Percentiles rank a stretch among this genome's conserved stretches.
These are phyloP conservation scores for Petrophora chlorosata DNA, from an alignment of 2,888 invertebrate species.

Conservation along the genomic window DNA sequence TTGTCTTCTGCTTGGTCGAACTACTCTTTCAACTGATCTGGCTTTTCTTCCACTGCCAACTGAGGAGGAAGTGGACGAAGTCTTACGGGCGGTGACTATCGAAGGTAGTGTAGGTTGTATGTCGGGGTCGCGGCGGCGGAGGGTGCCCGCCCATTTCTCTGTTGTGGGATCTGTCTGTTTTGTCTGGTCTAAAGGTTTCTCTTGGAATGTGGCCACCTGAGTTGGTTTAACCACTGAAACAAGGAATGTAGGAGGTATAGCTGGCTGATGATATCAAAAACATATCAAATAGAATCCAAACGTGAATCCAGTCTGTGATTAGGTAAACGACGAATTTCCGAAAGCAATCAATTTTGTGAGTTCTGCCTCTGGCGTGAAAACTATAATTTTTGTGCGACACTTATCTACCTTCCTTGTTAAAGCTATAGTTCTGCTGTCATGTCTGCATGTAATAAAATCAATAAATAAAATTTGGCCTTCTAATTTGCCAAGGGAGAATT, in stretches of 20 bases:
- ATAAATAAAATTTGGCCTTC: too few species aligned
- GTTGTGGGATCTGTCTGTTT: conserved; percentile 76
- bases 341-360: background rate
- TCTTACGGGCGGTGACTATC: conserved; percentile 72
- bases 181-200: conserved; percentile 54
- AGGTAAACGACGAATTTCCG: background rate
- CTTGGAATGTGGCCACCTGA: conserved; percentile 54
- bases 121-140: conserved; percentile 86
- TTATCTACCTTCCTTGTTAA: conserved; percentile 17
- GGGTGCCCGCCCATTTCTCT: conserved; percentile 88
- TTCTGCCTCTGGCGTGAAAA: too few species aligned
- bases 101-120: conserved; percentile 86
- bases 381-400: background rate
- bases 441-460: too few species aligned
- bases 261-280: conserved; percentile 5
- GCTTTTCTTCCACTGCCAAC: conserved; percentile 68
- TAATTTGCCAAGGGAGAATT: too few species aligned
- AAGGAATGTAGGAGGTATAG: conserved; percentile 21
- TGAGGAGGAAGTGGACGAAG: conserved; percentile 79
- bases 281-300: background rate
- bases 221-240: conserved; percentile 74
- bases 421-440: background rate
- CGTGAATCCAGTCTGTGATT: too few species aligned
- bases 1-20: conserved; percentile 54
- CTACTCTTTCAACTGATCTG: conserved; percentile 74